Percentiles rank a stretch among this genome's conserved stretches.
These are phyloP conservation scores for Griposia aprilina DNA, from an alignment of 2,888 invertebrate genomes.

Conservation along the genomic window DNA sequence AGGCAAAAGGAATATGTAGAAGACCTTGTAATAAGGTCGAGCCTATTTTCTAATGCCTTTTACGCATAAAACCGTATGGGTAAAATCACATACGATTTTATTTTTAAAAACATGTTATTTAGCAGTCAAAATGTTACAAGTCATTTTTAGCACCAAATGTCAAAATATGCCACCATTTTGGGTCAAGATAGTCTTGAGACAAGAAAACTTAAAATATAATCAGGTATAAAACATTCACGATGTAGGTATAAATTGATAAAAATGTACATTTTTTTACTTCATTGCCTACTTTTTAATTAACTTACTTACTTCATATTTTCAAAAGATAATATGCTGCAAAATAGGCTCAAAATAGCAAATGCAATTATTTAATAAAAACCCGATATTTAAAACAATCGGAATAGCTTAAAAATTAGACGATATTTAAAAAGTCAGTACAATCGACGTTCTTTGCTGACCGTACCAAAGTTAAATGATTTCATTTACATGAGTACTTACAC, in stretches of 20 bases:
- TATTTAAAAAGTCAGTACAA: not conserved
- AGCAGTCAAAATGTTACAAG: not conserved
- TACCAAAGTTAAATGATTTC: not conserved
- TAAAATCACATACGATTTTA: too few relatives aligned
- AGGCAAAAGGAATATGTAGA: too few relatives aligned
- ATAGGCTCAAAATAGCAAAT: conserved; percentile 27
- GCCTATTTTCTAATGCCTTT: too few relatives aligned
- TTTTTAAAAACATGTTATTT: not conserved
- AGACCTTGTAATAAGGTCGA: not conserved
- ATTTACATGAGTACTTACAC: not conserved
- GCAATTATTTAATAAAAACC: not conserved
- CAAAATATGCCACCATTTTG: conserved; percentile 21
- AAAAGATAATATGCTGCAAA: not conserved
- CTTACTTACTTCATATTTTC: not conserved
- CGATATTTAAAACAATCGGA: too few relatives aligned
- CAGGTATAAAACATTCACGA: conserved; percentile 18
- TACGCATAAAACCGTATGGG: too few relatives aligned
- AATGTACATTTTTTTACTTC: not conserved
- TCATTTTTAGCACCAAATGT: conserved; percentile 19
- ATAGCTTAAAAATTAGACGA: not conserved
- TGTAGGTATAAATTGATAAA: not conserved
- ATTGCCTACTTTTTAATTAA: not conserved
- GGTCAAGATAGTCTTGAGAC: not conserved
- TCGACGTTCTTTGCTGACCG: not conserved
- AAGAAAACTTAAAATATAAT: conserved; percentile 24